Base-by-base conservation (phyloP, 2,113 vertebrate genomes). In the Carollia perspicillata region DNA sequence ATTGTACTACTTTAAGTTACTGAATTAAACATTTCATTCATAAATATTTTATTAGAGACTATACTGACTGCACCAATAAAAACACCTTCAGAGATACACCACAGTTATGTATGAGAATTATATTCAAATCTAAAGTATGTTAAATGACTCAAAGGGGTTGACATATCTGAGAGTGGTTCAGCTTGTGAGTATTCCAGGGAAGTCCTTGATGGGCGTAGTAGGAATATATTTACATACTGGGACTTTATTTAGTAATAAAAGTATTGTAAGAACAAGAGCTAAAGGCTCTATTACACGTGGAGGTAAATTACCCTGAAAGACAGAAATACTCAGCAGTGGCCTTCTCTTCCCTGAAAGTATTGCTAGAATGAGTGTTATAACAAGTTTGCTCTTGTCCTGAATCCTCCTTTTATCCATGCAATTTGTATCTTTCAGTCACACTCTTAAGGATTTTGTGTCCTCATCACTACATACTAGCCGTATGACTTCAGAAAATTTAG, bases 1-100 rank as follows among this genome's bases (percentile, higher is more conserved):
- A 94, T 58, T 51, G 14, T 55, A 65, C 58, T 53, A 35, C 26
- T 17, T 10, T 92, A 80, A 86, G 51, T 89, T 33, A 69, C 14
- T 35, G 30, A 68, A 42, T 96, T 85, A 69, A 93, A 80, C 17
- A 65, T 86, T 95, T 95, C 17, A 47, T 69, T 94, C 42, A 83
- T 53, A 93, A 51, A 84, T 87, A 81, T 74, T 85, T 87, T 95
- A 74, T 91, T 42, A 83, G 69, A 51, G 42, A 26, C 13, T 66
- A 12, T 72, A 85, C 8, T 22, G 17, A 85, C 8, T 22, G 17
- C 10, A 81, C 35, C 51, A 74, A 44, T 72, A 83, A 92, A 93
- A 84, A 23, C 3, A 69, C 40, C 37, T 53, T 49, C 6, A 74
- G 42, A 87, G 33, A 79, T 40, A 49, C 4, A 60, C 5, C 58